These are phyloP conservation scores for Uloborus diversus DNA, from an alignment of 1,140 invertebrate genomes.

Conservation along the genomic window DNA sequence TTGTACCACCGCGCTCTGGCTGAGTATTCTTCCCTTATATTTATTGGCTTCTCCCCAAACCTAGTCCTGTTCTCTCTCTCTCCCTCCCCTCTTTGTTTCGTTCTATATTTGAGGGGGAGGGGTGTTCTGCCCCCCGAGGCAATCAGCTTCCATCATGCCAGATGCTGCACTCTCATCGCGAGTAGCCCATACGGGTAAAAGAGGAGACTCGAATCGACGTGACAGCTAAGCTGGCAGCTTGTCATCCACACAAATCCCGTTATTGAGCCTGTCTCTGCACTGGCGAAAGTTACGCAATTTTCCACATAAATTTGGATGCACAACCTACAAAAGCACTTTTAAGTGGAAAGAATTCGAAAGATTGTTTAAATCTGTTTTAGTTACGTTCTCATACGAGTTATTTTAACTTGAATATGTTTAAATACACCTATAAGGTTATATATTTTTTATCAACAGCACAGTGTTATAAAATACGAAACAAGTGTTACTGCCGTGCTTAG, in stretches of 20 bases:
- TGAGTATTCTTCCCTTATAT: not conserved
- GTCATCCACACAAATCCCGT: constrained; percentile 51
- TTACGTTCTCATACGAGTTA: no score
- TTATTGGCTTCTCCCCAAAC: not conserved
- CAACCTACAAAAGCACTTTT: no score
- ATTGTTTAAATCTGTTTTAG: no score
- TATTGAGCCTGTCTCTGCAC: constrained; percentile 52
- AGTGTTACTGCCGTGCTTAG: no score
- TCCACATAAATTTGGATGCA: constrained; percentile 43
- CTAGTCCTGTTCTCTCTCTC: not conserved
- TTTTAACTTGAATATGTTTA: no score
- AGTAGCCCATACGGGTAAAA: constrained; percentile 28
- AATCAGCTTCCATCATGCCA: constrained; percentile 52
- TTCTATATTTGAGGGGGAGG: constrained; percentile 10
- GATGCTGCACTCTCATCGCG: constrained; percentile 46
- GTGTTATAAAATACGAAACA: no score
- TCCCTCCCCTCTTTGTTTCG: not conserved
- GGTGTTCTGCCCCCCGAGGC: not conserved
- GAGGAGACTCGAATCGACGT: constrained; percentile 29
- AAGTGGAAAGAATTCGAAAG: no score
- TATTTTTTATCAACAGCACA: no score
- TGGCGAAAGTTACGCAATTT: constrained; percentile 34
- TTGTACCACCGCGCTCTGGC: not conserved
- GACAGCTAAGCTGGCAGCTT: constrained; percentile 50
- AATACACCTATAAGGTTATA: no score